Conservation (phyloP, 53 echinoderm and acorn worm genomes). For the Henricia sp. region DNA sequence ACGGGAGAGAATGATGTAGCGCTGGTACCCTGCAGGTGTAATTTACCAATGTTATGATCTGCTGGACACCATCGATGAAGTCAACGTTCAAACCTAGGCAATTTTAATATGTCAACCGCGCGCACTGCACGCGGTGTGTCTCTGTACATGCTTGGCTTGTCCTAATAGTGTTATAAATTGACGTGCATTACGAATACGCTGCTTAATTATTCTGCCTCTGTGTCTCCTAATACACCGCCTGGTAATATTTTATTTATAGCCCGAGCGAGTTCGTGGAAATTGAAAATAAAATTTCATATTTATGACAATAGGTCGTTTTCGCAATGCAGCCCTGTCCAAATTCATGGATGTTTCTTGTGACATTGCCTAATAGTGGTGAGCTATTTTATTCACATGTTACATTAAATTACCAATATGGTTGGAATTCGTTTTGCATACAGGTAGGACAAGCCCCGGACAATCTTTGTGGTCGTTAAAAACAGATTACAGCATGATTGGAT, state of each 20-base stretch:
- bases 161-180: conserved; percentile 20
- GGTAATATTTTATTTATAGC: conserved; percentile 5
- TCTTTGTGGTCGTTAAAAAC: too few species aligned
- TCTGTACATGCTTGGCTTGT: background rate
- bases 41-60: background rate
- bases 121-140: background rate
- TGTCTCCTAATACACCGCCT: background rate
- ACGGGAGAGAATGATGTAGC: conserved; percentile 25
- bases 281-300: too few species aligned
- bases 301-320: too few species aligned
- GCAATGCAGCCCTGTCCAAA: too few species aligned
- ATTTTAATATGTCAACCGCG: conserved; percentile 27
- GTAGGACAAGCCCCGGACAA: too few species aligned
- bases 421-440: too few species aligned
- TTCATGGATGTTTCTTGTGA: too few species aligned
- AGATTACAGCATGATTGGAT: too few species aligned
- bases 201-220: background rate
- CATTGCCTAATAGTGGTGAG: too few species aligned
- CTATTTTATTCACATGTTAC: too few species aligned
- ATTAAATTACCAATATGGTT: too few species aligned
- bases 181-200: conserved; percentile 9
- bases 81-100: conserved; percentile 44
- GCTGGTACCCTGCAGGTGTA: conserved; percentile 26
- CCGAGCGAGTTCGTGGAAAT: too few species aligned
- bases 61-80: conserved; percentile 35